A percentile compares a stretch with the other conserved stretches of the same genome.
phyloP scores from a whole-genome alignment of 2,888 invertebrate genomes.

The Lissocephala sabroskyi region DNA sequence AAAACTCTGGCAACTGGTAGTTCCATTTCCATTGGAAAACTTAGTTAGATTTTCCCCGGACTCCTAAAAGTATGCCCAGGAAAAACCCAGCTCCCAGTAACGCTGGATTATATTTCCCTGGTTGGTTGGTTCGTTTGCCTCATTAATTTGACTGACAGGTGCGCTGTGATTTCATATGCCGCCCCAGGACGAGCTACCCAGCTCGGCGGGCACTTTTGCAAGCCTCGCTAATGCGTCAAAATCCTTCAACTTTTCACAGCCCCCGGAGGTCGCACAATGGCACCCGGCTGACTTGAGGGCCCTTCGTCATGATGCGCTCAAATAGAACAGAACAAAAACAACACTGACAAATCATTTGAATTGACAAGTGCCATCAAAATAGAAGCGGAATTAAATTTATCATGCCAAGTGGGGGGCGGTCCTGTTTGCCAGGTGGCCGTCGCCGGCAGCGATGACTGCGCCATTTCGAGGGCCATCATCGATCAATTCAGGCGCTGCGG shows the following conservation, averaged over 20 bases:
- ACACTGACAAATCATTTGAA: conserved; percentile 61
- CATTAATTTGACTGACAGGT: conserved; percentile 58
- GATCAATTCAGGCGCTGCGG: conserved; percentile 60
- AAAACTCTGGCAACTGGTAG: too few species aligned
- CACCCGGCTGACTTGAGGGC: conserved; percentile 41
- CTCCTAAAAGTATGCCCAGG: too few species aligned
- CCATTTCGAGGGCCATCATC: conserved; percentile 44
- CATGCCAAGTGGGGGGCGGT: conserved; percentile 44
- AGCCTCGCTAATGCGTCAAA: conserved; percentile 50
- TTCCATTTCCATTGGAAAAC: too few species aligned
- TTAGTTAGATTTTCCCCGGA: too few species aligned
- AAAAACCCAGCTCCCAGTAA: too few species aligned
- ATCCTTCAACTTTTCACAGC: conserved; percentile 63
- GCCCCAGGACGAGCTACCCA: neutral
- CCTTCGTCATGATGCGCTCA: conserved; percentile 27
- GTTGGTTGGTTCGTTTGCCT: too few species aligned
- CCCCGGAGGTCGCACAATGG: conserved; percentile 33
- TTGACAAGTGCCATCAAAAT: conserved; percentile 66
- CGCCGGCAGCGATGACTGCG: conserved; percentile 11
- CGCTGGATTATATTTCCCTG: too few species aligned
- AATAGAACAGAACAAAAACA: conserved; percentile 38
- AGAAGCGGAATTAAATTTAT: conserved; percentile 66
- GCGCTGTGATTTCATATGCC: conserved; percentile 13
- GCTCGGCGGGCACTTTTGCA: neutral
- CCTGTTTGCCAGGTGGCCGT: conserved; percentile 25